A percentile compares a stretch with the other conserved stretches of the same genome.
Evolutionary conservation across 1,140 invertebrate species (phyloP).

Genomic region (Caenorhabditis brenneri): DNA sequence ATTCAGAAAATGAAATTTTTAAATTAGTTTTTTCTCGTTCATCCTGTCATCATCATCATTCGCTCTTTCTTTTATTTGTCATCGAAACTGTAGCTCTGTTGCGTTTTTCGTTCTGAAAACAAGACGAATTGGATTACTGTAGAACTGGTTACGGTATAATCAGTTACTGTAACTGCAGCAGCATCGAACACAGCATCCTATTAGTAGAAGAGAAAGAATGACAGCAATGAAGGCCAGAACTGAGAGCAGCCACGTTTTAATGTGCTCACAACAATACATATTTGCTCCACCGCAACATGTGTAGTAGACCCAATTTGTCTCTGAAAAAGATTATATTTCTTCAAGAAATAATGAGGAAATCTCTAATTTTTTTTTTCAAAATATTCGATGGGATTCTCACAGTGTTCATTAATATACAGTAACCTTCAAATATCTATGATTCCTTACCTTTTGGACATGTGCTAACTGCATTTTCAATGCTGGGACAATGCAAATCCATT

Average conservation of each 20-base stretch:
- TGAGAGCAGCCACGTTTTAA: slow-evolving; percentile 7
- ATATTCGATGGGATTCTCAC: no score
- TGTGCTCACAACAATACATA: slow-evolving; percentile 52
- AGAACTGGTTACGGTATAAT: background rate
- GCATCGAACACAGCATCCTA: slow-evolving; percentile 39
- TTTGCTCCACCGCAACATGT: slow-evolving; percentile 43
- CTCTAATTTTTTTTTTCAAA: no score
- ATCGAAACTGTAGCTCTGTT: slow-evolving; percentile 46
- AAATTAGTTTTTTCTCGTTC: background rate
- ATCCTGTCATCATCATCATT: no score
- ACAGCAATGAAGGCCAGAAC: background rate
- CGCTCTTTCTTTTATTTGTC: no score
- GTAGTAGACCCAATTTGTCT: slow-evolving; percentile 23
- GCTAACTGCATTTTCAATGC: slow-evolving; percentile 39
- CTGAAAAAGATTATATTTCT: slow-evolving; percentile 2
- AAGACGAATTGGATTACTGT: background rate
- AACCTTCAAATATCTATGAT: no score
- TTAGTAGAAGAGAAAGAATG: background rate
- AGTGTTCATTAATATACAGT: no score
- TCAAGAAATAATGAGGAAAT: no score
- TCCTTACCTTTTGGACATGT: slow-evolving; percentile 42
- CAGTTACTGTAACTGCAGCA: slow-evolving; percentile 36
- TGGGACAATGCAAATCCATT: slow-evolving; percentile 45
- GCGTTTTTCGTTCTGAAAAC: slow-evolving; percentile 35
- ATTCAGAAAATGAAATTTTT: background rate